Evolutionary conservation across 2,888 invertebrate species (phyloP), one percentile per base, ranked within the genome.

Genomic region (Cryptocephalus primarius): DNA sequence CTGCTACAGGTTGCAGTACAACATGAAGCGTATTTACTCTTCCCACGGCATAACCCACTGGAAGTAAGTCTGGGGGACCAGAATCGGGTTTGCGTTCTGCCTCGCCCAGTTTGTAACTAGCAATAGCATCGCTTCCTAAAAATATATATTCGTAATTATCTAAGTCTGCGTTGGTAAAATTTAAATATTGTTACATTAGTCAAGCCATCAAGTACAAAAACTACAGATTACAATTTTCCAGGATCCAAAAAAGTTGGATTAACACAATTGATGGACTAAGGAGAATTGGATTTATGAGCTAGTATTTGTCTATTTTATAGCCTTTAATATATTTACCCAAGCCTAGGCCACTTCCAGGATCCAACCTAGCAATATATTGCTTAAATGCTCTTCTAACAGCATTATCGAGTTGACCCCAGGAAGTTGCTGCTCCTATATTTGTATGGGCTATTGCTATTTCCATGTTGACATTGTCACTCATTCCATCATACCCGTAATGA

Each of bases 371-470:
- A 45, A 93, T 78, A 70, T 95, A 95, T 62, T 96, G 95, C 69
- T 94, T 94, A 69, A 96, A 94, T 44, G 91, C 86, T 69, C 91
- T 84, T 60, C 89, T 78, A 52, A 95, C 88, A 58, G 88, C 85
- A 60, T 88, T 87, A 72, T 96, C 95, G 61, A 96, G 74, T 64
- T 89, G 86, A 66, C 92, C 91, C 96, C 96, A 96, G 48, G 88
- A 89, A 0, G 92, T 93, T 69, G 92, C 91, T 49, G 90, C 88
- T 56, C 90, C 89, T 53, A 95, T 88, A 62, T 85, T 88, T 4
- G 95, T 85, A 60, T 82, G 86, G 10, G 94, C 93, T 63, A 95
- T 88, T 4, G 88, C 75, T 63, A 88, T 86, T 67, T 83, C 83
- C 51, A 78, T 76, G 38, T 52, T 55, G 58, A 71, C 56, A 60